phyloP scores from a whole-genome alignment of 2,113 vertebrate genomes.

The Mesembrinibis cayennensis region DNA sequence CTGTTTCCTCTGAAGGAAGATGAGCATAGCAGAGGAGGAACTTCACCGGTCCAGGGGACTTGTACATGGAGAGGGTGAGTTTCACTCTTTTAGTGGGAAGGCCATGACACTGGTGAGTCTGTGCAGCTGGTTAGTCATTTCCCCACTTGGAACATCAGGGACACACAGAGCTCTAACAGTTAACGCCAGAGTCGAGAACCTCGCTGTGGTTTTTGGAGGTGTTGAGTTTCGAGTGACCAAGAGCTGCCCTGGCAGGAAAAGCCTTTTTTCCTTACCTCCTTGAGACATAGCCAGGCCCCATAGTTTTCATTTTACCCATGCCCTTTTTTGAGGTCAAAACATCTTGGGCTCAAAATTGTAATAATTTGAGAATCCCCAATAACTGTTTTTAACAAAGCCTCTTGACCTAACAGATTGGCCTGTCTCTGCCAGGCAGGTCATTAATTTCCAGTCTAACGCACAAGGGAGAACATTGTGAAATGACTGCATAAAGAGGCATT shows the following conservation, averaged over 20 bases:
- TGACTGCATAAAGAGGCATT: neutral
- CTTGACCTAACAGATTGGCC: neutral
- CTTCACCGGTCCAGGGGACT: neutral
- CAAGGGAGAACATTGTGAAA: constrained; percentile 32
- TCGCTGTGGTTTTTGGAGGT: neutral
- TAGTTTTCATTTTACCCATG: neutral
- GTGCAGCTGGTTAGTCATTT: neutral
- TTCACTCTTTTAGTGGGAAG: neutral
- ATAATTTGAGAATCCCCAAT: neutral
- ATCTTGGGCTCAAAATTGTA: neutral
- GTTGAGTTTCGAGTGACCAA: neutral
- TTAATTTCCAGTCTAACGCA: constrained; percentile 7
- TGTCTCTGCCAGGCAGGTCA: neutral
- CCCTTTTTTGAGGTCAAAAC: neutral
- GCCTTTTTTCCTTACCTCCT: neutral
- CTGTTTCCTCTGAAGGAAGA: neutral
- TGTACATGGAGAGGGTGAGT: fast-evolving
- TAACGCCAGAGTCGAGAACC: neutral
- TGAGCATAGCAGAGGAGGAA: neutral
- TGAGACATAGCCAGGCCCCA: neutral
- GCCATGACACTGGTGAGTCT: neutral
- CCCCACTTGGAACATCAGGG: neutral
- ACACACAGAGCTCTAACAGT: neutral
- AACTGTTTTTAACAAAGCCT: neutral
- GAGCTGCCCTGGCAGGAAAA: neutral